Percentiles rank a stretch among this genome's conserved stretches.
Conservation (phyloP, 2,113 vertebrate genomes). For the Lates calcarifer region DNA sequence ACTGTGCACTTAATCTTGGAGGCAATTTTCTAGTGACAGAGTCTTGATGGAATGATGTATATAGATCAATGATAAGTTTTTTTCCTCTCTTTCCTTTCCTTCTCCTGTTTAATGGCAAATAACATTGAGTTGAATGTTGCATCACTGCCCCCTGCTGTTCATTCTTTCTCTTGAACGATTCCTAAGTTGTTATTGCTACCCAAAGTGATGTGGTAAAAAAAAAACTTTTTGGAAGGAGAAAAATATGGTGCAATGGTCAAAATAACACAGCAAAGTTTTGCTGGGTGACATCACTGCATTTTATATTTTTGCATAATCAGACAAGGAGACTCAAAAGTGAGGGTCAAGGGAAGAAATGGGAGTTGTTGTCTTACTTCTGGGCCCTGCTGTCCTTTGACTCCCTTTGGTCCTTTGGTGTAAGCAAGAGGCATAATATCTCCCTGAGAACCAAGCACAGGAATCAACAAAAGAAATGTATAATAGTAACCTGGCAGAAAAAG, state of each 20-base stretch:
- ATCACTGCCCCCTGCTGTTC: conserved; percentile 69
- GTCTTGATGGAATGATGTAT: neutral
- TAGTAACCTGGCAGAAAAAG: neutral
- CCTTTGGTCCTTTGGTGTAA: conserved; percentile 65
- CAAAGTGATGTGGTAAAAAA: neutral
- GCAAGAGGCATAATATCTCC: conserved; percentile 40
- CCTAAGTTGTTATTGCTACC: neutral
- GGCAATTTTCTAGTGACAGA: neutral
- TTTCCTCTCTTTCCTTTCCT: neutral
- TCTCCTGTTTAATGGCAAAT: neutral
- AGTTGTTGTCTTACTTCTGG: conserved; percentile 61
- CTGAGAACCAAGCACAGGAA: conserved; percentile 43
- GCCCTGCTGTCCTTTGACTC: conserved; percentile 69
- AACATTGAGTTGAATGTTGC: neutral
- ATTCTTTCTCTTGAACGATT: neutral
- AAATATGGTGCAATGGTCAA: neutral
- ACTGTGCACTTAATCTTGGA: neutral
- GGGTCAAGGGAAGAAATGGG: neutral
- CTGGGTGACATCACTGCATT: neutral
- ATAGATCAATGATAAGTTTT: neutral
- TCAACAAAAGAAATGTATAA: neutral
- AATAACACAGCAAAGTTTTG: neutral
- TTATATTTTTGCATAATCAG: neutral
- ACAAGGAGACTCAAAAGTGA: neutral
- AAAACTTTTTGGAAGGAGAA: neutral